These are phyloP conservation scores for Chrysolina oricalcia DNA, from an alignment of 2,888 invertebrate genomes.

Conservation along the genomic window DNA sequence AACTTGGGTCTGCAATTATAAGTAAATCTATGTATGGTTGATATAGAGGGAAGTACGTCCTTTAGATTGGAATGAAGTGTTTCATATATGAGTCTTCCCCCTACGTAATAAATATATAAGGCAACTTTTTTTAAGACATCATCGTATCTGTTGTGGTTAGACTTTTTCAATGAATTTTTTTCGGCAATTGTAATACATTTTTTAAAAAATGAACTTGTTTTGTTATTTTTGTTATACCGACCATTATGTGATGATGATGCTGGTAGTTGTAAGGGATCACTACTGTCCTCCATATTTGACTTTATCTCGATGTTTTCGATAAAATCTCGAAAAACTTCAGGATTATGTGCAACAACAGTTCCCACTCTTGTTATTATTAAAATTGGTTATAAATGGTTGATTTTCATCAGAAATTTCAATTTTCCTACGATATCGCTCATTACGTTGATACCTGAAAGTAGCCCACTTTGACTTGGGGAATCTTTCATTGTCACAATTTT, in stretches of 20 bases:
- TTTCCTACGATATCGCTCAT: background rate
- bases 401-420: background rate
- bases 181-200: conserved; percentile 1
- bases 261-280: background rate
- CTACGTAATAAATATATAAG: conserved; percentile 38
- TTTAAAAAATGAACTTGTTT: background rate
- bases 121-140: conserved; percentile 30
- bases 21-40: conserved; percentile 35
- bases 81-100: conserved; percentile 42
- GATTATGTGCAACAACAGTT: conserved; percentile 1
- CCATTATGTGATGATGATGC: too few species aligned
- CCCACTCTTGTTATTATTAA: background rate
- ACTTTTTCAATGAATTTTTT: background rate
- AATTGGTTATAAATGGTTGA: background rate
- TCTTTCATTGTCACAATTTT: background rate
- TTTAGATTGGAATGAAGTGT: conserved; percentile 36
- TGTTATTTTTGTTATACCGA: background rate
- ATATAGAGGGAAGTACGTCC: conserved; percentile 38
- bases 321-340: conserved; percentile 1
- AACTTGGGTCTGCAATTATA: conserved; percentile 17
- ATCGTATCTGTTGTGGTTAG: conserved; percentile 1
- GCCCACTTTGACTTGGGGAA: conserved; percentile 1
- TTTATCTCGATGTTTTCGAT: background rate
- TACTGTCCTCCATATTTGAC: conserved; percentile 1
- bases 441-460: background rate